Base-by-base conservation (phyloP, 37 sponge, comb jelly and placozoan genomes). In the Lycopodina hypogea region DNA sequence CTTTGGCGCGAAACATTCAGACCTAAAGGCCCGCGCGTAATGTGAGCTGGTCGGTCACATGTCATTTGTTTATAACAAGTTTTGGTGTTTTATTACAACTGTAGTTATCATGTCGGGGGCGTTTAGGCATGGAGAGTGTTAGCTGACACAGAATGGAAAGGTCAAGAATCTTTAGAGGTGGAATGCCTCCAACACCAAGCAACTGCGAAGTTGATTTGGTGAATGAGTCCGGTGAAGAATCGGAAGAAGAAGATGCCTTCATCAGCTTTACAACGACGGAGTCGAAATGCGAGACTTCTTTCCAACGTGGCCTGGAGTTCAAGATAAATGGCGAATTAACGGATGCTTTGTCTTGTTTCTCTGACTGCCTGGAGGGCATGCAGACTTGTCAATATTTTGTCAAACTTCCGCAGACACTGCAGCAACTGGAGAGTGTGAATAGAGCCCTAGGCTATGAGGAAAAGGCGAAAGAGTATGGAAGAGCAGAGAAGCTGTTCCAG, bases 401-500 rank as follows among this genome's bases (percentile, higher is more conserved):
- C 48, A 77, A 61, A n/a, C 71, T 84, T 26, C 84, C 77, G 21
- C 84, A 76, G 56, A 84, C 84, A 3, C 51, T 84, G 30, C 77
- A 60, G 71, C 48, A 78, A 11, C 29, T 84, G 37, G 84, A 30
- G 6, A 62, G 70, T n/a, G 42, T 76, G 3, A 77, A 70, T 52
- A 29, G 60, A 0, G 17, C 42, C 52, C 24, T 77, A 38, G 38
- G 45, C 11, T 3, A 30, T 3, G 30, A 53, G 42, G 78, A 84
- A 7, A 70, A 78, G 42, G 77, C 84, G 12, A 21, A 56, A 0
- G 84, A 77, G 71, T 84, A 77, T 84, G 78, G 71, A 29, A 56
- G 69, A 78, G 85, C 85, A 2, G 85, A 84, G 78, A 71, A 78
- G 56, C 39, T 84, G 26, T 84, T 78, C 60, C 77, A 84, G 38